Percentiles rank a stretch among this genome's conserved stretches.
Conservation (phyloP, 2,797 vertebrate genomes). For the Acridotheres tristis region DNA sequence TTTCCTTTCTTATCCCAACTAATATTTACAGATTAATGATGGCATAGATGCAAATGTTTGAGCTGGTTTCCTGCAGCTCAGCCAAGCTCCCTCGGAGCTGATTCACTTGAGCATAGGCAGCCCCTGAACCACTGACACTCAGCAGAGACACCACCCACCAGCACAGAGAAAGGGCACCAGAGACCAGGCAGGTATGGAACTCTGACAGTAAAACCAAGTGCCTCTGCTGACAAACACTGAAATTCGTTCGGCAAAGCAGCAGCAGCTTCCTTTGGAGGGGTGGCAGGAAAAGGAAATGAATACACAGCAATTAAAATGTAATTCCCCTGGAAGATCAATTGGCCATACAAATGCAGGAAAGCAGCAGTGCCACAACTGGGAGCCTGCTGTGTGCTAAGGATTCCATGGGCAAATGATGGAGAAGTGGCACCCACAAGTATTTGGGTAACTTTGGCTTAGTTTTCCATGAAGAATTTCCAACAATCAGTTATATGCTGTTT, state of each 20-base stretch:
- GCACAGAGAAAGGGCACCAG: neutral
- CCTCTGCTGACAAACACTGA: neutral
- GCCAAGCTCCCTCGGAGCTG: neutral
- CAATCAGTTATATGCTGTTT: neutral
- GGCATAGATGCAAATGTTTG: neutral
- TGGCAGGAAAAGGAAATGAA: rapidly evolving
- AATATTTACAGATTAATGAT: neutral
- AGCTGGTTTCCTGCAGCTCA: neutral
- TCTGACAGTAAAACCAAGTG: neutral
- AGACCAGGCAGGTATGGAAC: rapidly evolving
- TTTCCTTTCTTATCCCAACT: neutral
- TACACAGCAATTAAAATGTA: neutral
- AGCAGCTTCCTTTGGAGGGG: neutral
- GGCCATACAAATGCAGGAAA: neutral
- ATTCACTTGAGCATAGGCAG: neutral
- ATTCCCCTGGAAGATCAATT: neutral
- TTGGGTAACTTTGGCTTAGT: neutral
- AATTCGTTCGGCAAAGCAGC: neutral
- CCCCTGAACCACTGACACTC: neutral
- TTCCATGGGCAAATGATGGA: neutral
- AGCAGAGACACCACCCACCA: neutral
- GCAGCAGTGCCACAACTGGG: too few relatives aligned
- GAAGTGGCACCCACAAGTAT: neutral
- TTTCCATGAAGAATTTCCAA: neutral
- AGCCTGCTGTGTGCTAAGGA: neutral